These are phyloP conservation scores for Bombus vancouverensis DNA, from an alignment of 1,140 invertebrate species.

Conservation along the genomic window DNA sequence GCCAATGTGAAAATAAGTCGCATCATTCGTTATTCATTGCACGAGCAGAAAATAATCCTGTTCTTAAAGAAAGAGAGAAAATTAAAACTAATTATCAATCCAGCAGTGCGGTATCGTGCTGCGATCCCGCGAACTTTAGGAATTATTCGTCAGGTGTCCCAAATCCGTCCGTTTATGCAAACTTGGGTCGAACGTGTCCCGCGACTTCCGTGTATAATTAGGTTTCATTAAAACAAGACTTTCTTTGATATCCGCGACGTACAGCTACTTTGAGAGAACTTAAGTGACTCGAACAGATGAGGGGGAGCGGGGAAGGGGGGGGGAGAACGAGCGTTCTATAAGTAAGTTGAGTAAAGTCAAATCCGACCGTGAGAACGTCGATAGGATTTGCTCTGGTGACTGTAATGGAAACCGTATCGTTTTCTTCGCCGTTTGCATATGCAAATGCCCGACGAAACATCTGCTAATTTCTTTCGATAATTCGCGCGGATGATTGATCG, in stretches of 20 bases:
- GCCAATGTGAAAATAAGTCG: not conserved
- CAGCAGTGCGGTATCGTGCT: not conserved
- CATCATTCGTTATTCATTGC: not conserved
- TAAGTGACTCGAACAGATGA: not conserved
- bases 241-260: conserved; percentile 30
- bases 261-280: not conserved
- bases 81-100: conserved; percentile 11
- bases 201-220: conserved; percentile 16
- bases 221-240: conserved; percentile 30
- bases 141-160: conserved; percentile 25
- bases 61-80: not conserved
- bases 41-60: not conserved
- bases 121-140: not conserved
- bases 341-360: conserved; percentile 33
- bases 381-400: conserved; percentile 12
- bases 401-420: conserved; percentile 23
- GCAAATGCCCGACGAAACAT: conserved; percentile 7
- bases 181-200: not conserved
- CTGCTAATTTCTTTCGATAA: conserved; percentile 32
- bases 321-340: not conserved
- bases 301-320: accelerated
- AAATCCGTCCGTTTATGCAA: conserved; percentile 27
- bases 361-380: conserved; percentile 26
- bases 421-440: conserved; percentile 16
- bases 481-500: not conserved